Evolutionary conservation across 2,888 invertebrate genomes (phyloP), one percentile per base, ranked within the genome.

Genomic region (Eupithecia pulchellata): DNA sequence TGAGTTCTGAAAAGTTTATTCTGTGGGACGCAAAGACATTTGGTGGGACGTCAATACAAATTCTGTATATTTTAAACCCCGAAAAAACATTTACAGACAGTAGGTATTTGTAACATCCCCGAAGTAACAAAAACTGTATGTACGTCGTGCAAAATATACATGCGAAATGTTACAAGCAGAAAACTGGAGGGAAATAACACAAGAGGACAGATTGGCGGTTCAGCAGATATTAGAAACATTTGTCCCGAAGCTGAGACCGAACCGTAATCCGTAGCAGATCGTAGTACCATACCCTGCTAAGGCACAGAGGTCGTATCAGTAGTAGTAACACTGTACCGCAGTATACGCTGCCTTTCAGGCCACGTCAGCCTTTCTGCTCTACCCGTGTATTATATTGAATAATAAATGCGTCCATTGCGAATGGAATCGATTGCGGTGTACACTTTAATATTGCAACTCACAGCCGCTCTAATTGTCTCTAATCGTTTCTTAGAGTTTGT

Each of bases 331-430:
- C 57, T 57, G 29, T 20, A 47, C 0, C 20, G 20, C 17, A 14
- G 29, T 57, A 27, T 1, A 14, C 27, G 14, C 29, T 17, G 57
- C 17, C 29, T 25, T 20, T 25, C 55, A 17, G 57, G 57, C 57
- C 57, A 57, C 57, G 57, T 57, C 57, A 57, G 57, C 57, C 29
- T 17, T 47, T n/a, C 42, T 20, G n/a, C n/a, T 17, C 39, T 4
- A 13, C 20, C 52, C 20, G 47, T 11, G 2, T 52, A 57, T 57
- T 17, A 27, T 57, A 57, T 17, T 29, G 29, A 57, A 57, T 57
- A 57, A 57, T 57, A 57, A 57, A 57, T 57, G 57, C 2, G 27
- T 55, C 55, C 13, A 55, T 27, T 27, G 55, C 55, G 27, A 57
- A 57, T 57, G 8, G 0, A 57, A 57, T 29, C 57, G 57, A 29